These are phyloP conservation scores for Theristicus caerulescens DNA, from an alignment of 2,113 vertebrate species.

Conservation along the genomic window DNA sequence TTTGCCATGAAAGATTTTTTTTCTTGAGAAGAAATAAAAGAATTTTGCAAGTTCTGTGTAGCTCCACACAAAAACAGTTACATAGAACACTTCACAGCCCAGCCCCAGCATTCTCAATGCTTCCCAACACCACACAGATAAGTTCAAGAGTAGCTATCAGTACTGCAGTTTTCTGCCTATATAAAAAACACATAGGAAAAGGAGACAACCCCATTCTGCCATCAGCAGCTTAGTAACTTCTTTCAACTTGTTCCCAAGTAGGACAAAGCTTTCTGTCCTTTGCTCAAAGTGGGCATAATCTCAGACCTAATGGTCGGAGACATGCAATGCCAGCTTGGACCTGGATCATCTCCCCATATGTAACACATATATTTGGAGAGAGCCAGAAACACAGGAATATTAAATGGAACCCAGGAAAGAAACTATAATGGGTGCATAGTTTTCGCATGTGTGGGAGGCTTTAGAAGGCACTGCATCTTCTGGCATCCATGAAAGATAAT, in stretches of 20 bases:
- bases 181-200: neutral
- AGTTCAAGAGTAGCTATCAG: neutral
- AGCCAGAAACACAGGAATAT: neutral
- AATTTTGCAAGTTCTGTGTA: neutral
- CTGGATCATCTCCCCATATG: neutral
- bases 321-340: neutral
- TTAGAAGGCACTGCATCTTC: conserved; percentile 30
- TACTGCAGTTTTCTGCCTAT: neutral
- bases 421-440: neutral
- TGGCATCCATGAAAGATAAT: conserved; percentile 32
- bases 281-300: neutral
- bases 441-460: neutral
- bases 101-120: neutral
- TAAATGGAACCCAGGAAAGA: neutral
- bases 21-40: neutral
- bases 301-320: neutral
- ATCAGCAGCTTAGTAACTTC: neutral
- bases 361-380: neutral
- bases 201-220: neutral
- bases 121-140: neutral
- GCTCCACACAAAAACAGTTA: neutral
- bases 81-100: neutral
- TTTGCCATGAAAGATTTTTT: neutral
- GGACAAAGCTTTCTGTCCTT: neutral
- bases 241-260: neutral